Evolutionary conservation across 2,113 vertebrate species (phyloP).

Genomic region (Hyla sarda): DNA sequence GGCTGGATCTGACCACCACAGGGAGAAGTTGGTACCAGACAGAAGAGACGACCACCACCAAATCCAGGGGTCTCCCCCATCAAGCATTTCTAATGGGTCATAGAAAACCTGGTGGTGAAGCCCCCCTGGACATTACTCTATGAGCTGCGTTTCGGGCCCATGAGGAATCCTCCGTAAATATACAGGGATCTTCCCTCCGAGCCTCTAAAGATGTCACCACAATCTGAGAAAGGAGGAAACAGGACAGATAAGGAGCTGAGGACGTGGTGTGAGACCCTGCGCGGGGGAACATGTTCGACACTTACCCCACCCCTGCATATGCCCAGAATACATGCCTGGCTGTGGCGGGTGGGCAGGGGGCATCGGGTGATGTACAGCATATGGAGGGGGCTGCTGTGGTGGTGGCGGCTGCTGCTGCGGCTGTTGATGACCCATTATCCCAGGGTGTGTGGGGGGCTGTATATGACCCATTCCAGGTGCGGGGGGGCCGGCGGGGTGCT

Average conservation of each 20-base stretch:
- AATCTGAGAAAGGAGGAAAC: background rate
- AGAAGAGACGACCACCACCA: too few species aligned
- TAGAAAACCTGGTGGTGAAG: background rate
- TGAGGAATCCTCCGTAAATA: background rate
- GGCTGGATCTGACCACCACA: too few species aligned
- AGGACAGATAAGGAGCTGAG: background rate
- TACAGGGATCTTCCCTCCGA: background rate
- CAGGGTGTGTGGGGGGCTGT: slow-evolving; percentile 68
- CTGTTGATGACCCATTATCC: slow-evolving; percentile 77
- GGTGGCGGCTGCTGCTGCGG: slow-evolving; percentile 24
- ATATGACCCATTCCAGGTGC: slow-evolving; percentile 73
- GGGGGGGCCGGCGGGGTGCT: slow-evolving; percentile 69
- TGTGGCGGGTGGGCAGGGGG: slow-evolving; percentile 87
- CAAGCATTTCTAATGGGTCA: background rate
- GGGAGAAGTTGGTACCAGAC: too few species aligned
- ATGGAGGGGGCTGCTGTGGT: slow-evolving; percentile 80
- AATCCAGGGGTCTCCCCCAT: background rate
- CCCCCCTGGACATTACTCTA: background rate
- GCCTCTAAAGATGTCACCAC: background rate
- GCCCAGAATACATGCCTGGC: slow-evolving; percentile 72
- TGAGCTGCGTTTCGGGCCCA: background rate
- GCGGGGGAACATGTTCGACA: background rate
- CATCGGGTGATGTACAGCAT: slow-evolving; percentile 91
- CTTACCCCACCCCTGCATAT: background rate
- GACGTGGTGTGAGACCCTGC: background rate